Conservation (phyloP, 1,140 invertebrate genomes). For the Ceratina australensis region DNA sequence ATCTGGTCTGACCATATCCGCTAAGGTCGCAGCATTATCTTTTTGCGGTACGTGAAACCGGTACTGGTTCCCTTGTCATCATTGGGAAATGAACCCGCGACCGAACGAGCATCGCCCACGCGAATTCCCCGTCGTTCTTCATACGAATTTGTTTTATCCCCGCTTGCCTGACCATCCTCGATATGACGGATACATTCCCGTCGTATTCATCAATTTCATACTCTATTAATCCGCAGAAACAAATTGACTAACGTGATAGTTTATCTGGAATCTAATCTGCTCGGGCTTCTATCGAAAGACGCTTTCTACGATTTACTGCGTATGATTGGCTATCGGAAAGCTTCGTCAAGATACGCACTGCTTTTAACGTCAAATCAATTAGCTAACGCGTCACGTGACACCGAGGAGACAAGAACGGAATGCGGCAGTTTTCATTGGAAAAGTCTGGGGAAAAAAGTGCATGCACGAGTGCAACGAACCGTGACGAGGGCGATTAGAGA, state of each 20-base stretch:
- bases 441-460: not conserved
- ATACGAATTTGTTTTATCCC: not conserved
- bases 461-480: slow-evolving; percentile 15
- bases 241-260: too few relatives aligned
- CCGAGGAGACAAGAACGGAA: slow-evolving; percentile 3
- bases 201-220: not conserved
- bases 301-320: too few relatives aligned
- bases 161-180: not conserved
- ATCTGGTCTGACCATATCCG: slow-evolving; percentile 70
- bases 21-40: slow-evolving; percentile 69
- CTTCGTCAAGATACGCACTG: too few relatives aligned
- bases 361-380: slow-evolving; percentile 2
- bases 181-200: not conserved
- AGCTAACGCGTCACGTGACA: not conserved
- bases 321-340: too few relatives aligned
- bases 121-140: not conserved
- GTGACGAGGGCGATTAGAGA: slow-evolving; percentile 25
- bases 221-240: too few relatives aligned
- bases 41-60: slow-evolving; percentile 64
- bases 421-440: slow-evolving; percentile 17
- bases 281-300: too few relatives aligned
- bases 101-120: slow-evolving; percentile 52
- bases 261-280: too few relatives aligned
- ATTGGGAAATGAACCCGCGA: slow-evolving; percentile 48
- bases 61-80: slow-evolving; percentile 51